Percentiles rank a stretch among this genome's conserved stretches.
Evolutionary conservation across 2,113 vertebrate genomes (phyloP).

Genomic region (Cheilinus undulatus): DNA sequence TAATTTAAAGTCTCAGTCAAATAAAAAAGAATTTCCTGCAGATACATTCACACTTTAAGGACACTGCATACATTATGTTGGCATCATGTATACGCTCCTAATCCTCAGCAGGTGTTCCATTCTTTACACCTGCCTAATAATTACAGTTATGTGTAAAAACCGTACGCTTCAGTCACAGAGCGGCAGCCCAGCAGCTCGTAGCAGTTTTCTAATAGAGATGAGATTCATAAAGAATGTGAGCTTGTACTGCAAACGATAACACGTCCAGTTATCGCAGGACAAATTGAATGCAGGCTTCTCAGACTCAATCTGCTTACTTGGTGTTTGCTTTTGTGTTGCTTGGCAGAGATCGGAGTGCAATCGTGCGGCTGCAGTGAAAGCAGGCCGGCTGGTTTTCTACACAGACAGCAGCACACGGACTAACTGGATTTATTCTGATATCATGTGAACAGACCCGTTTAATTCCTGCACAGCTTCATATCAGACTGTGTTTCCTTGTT

Average conservation of each 20-base stretch:
- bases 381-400: constrained; percentile 1
- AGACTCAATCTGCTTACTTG: constrained; percentile 58
- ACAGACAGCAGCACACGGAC: constrained; percentile 23
- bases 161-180: constrained; percentile 5
- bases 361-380: constrained; percentile 34
- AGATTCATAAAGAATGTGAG: constrained; percentile 40
- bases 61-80: constrained; percentile 19
- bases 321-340: constrained; percentile 62
- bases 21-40: not conserved
- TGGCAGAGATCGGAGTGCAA: constrained; percentile 56
- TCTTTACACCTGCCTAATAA: constrained; percentile 34
- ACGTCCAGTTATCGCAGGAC: constrained; percentile 44
- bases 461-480: constrained; percentile 8
- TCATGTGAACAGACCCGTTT: constrained; percentile 34
- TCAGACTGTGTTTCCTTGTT: constrained; percentile 9
- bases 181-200: constrained; percentile 19
- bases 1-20: constrained; percentile 19
- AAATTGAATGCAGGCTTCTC: constrained; percentile 40
- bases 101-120: constrained; percentile 26
- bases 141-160: constrained; percentile 28
- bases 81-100: constrained; percentile 1
- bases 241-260: constrained; percentile 41
- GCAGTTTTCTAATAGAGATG: constrained; percentile 52
- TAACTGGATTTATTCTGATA: constrained; percentile 22
- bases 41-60: not conserved